phyloP scores from a whole-genome alignment of 2,113 vertebrate species.

The Indicator maculatus region DNA sequence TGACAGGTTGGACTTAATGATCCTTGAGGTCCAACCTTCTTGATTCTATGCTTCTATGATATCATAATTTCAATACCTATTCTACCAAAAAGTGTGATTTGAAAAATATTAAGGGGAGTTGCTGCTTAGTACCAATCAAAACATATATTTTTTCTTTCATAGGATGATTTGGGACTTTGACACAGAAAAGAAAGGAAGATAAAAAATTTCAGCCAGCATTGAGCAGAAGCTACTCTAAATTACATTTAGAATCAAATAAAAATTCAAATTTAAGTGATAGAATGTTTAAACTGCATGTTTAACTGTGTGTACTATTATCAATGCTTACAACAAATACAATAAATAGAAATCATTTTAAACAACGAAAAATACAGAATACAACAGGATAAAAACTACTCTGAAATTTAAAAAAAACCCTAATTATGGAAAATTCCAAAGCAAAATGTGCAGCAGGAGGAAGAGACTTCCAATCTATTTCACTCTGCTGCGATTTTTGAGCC shows the following conservation, averaged over 20 bases:
- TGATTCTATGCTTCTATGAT: background rate
- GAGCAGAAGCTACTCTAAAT: background rate
- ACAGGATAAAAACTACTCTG: background rate
- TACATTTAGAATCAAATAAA: background rate
- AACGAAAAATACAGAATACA: background rate
- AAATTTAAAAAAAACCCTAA: background rate
- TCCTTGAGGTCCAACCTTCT: no score
- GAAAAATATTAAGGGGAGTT: slow-evolving; percentile 17
- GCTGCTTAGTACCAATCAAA: slow-evolving; percentile 4
- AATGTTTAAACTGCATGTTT: background rate
- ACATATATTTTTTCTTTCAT: background rate
- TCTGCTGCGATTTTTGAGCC: background rate
- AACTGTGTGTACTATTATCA: background rate
- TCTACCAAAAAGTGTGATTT: background rate
- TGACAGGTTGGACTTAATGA: no score
- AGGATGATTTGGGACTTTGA: slow-evolving; percentile 23
- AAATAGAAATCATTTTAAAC: background rate
- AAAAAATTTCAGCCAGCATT: background rate
- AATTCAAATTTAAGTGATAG: background rate
- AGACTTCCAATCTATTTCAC: background rate
- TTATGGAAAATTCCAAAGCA: background rate
- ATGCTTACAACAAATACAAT: background rate
- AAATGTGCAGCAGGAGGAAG: background rate
- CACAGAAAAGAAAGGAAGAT: background rate
- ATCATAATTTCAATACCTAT: background rate